Conservation (phyloP, 2,797 vertebrate species). For the Sandelia bainsii region DNA sequence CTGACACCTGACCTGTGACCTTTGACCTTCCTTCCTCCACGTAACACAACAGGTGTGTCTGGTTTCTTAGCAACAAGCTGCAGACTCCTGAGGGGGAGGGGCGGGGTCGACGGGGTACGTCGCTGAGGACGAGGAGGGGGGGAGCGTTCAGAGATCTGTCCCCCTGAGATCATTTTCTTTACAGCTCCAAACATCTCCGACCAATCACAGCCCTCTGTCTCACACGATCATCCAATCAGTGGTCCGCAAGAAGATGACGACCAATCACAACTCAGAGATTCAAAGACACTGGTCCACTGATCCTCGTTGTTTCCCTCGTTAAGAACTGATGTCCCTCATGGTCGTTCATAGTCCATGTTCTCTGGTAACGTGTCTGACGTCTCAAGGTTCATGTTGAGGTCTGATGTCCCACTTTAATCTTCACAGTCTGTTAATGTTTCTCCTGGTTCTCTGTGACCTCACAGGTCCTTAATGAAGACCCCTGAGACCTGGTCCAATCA, state of each 20-base stretch:
- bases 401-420: neutral
- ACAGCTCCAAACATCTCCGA: conserved; percentile 63
- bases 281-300: neutral
- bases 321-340: neutral
- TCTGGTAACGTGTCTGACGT: too few species aligned
- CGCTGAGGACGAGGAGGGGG: conserved; percentile 8
- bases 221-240: conserved; percentile 12
- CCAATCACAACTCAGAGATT: neutral
- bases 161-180: conserved; percentile 65
- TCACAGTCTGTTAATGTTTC: too few species aligned
- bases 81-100: conserved; percentile 42
- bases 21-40: conserved; percentile 41
- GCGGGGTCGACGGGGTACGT: conserved; percentile 51
- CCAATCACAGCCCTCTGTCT: conserved; percentile 18
- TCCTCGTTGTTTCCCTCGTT: neutral
- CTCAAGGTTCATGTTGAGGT: too few species aligned
- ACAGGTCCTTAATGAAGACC: neutral
- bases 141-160: neutral
- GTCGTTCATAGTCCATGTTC: too few species aligned
- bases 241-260: neutral
- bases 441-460: neutral
- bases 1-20: conserved; percentile 29
- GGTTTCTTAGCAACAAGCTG: conserved; percentile 51
- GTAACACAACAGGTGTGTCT: conserved; percentile 35
- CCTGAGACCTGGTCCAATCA: neutral